These are phyloP conservation scores for Rapana venosa DNA, from an alignment of 2,888 invertebrate species.

Conservation along the genomic window DNA sequence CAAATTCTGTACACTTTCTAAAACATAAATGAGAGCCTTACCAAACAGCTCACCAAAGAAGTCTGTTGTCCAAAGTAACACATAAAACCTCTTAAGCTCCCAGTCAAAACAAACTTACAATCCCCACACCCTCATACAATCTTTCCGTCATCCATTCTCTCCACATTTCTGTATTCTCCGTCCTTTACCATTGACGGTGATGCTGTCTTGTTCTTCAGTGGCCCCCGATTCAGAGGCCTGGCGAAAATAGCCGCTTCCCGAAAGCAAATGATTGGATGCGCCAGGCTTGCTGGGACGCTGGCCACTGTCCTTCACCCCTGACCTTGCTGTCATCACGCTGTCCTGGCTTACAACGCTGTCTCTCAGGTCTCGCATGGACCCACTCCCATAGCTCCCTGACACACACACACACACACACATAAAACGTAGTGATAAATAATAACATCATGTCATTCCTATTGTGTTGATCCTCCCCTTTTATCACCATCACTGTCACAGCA, in stretches of 20 bases:
- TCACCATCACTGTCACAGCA: too few relatives aligned
- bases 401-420: not conserved
- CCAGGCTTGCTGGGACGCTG: slow-evolving; percentile 2
- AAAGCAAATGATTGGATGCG: not conserved
- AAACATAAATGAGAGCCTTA: too few relatives aligned
- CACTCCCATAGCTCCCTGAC: slow-evolving; percentile 27
- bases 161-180: not conserved
- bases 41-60: too few relatives aligned
- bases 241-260: slow-evolving; percentile 36
- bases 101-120: too few relatives aligned
- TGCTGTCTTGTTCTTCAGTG: slow-evolving; percentile 51
- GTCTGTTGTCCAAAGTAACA: too few relatives aligned
- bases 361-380: slow-evolving; percentile 28
- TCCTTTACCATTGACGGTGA: slow-evolving; percentile 37
- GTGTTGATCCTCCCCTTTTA: too few relatives aligned
- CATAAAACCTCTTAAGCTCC: too few relatives aligned
- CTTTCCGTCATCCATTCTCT: not conserved
- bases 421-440: not conserved
- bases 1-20: too few relatives aligned
- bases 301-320: slow-evolving; percentile 27
- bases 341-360: slow-evolving; percentile 44
- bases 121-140: not conserved
- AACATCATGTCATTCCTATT: too few relatives aligned
- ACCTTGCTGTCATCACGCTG: slow-evolving; percentile 28
- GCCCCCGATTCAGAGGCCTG: slow-evolving; percentile 63